Percentiles rank a stretch among this genome's conserved stretches.
Evolutionary conservation across 2,113 vertebrate genomes (phyloP).

Genomic region (Meleagris gallopavo): DNA sequence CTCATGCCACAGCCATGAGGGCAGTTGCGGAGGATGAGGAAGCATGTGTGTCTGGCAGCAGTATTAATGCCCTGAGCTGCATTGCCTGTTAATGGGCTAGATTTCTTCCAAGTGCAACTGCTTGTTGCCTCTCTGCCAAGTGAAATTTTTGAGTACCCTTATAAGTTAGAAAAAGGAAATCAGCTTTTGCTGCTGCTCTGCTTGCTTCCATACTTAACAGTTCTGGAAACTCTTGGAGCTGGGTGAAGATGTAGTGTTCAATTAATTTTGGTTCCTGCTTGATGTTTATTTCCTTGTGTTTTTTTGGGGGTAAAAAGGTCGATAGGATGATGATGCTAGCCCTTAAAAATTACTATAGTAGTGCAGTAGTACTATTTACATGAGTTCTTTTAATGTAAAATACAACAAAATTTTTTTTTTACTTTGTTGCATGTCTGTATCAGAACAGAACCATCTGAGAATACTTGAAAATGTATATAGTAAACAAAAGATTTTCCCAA

Average conservation of each 20-base stretch:
- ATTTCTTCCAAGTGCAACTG: background rate
- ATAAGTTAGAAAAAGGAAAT: background rate
- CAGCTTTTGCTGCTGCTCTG: background rate
- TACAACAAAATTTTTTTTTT: background rate
- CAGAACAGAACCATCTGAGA: background rate
- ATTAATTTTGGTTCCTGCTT: background rate
- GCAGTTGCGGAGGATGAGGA: conserved; percentile 8
- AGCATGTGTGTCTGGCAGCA: background rate
- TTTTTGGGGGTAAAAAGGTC: background rate
- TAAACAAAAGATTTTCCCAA: background rate
- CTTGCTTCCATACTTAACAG: background rate
- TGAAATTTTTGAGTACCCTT: background rate
- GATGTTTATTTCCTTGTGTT: background rate
- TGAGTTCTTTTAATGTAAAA: background rate
- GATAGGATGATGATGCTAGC: background rate
- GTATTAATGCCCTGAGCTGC: background rate
- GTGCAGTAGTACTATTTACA: background rate
- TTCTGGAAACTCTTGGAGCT: background rate
- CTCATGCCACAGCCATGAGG: background rate
- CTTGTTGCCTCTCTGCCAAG: background rate
- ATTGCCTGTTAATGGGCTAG: background rate
- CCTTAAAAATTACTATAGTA: background rate
- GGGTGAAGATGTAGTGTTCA: background rate
- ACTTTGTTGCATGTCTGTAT: background rate
- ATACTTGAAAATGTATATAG: background rate